Percentiles rank a stretch among this genome's conserved stretches.
Conservation (phyloP, 2,797 vertebrate genomes). For the Lophotriccus pileatus region DNA sequence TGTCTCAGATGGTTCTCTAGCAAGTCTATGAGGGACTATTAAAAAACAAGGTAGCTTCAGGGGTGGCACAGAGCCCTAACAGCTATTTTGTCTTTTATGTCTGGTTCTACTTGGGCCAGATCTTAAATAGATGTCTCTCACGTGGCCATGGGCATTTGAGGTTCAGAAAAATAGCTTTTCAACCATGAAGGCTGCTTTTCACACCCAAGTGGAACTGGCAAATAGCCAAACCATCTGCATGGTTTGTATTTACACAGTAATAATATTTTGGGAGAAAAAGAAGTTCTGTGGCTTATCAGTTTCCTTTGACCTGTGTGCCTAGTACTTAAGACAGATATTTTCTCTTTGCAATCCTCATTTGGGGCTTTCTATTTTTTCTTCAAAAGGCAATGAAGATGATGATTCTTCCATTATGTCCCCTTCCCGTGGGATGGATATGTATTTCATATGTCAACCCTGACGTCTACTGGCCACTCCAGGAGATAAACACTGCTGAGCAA, state of each 20-base stretch:
- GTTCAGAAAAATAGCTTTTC: constrained; percentile 29
- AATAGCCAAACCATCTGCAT: constrained; percentile 27
- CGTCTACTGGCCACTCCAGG: background rate
- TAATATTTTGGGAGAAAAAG: constrained; percentile 31
- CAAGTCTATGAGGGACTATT: background rate
- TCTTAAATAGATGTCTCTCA: constrained; percentile 42
- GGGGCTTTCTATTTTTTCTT: background rate
- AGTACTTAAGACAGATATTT: background rate
- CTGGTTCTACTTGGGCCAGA: constrained; percentile 2
- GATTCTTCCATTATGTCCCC: background rate
- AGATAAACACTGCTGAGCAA: background rate
- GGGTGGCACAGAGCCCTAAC: background rate
- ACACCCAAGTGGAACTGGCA: constrained; percentile 56
- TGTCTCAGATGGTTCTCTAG: background rate
- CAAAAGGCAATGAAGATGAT: background rate
- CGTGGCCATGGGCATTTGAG: background rate
- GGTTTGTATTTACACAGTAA: background rate
- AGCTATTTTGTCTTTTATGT: background rate
- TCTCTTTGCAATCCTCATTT: background rate
- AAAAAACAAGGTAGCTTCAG: background rate
- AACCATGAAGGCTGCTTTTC: constrained; percentile 53
- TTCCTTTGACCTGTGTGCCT: background rate
- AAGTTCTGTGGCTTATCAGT: constrained; percentile 45
- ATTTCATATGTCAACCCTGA: background rate
- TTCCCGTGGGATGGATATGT: background rate